Conservation (phyloP, 2,888 invertebrate species). For the Caenorhabditis doughertyi region DNA sequence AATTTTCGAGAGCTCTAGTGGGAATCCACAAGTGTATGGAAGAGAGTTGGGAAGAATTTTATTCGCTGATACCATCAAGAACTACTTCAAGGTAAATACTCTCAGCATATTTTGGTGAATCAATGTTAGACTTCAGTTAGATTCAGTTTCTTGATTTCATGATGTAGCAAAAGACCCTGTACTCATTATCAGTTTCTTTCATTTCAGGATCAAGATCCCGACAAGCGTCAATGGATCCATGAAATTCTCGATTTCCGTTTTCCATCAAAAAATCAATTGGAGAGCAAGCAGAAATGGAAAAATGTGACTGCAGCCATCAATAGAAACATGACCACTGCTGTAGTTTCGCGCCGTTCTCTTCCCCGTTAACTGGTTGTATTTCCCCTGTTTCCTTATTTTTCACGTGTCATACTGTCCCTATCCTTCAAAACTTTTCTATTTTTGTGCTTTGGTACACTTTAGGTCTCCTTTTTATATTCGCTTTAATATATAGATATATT, state of each 20-base stretch:
- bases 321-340: slow-evolving; percentile 66
- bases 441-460: slow-evolving; percentile 9
- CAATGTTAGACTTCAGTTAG: no score
- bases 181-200: not conserved
- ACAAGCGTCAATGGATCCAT: slow-evolving; percentile 70
- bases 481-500: not conserved
- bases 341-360: slow-evolving; percentile 43
- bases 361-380: slow-evolving; percentile 26
- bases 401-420: not conserved
- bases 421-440: not conserved
- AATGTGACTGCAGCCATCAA: slow-evolving; percentile 74
- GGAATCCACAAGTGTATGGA: slow-evolving; percentile 71
- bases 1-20: slow-evolving; percentile 57
- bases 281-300: slow-evolving; percentile 73
- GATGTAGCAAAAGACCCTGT: not conserved
- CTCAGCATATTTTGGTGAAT: no score
- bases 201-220: slow-evolving; percentile 72
- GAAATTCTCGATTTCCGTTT: slow-evolving; percentile 75
- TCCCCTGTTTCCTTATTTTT: slow-evolving; percentile 11
- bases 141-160: no score
- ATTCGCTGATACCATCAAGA: slow-evolving; percentile 68
- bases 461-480: slow-evolving; percentile 20
- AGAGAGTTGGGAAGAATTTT: slow-evolving; percentile 63
- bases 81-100: slow-evolving; percentile 73
- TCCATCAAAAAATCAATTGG: slow-evolving; percentile 67